These are phyloP conservation scores for Aegithalos caudatus DNA, from an alignment of 2,113 vertebrate genomes.

Conservation along the genomic window DNA sequence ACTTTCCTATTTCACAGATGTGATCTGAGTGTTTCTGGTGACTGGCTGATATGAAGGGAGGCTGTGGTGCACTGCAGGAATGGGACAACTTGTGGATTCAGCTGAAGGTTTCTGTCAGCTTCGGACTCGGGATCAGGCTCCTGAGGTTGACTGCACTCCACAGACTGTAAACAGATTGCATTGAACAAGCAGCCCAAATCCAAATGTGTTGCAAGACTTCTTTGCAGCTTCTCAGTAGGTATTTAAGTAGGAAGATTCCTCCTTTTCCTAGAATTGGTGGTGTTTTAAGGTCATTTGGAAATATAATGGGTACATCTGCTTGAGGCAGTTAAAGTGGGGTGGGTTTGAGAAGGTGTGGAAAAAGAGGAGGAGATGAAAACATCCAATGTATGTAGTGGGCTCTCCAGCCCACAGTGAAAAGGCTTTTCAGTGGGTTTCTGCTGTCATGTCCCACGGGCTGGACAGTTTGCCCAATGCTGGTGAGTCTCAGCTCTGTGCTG, in stretches of 20 bases:
- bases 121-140: background rate
- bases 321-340: background rate
- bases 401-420: background rate
- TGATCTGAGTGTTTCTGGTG: background rate
- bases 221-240: background rate
- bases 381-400: background rate
- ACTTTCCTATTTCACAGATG: background rate
- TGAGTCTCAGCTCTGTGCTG: background rate
- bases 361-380: background rate
- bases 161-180: background rate
- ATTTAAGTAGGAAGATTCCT: background rate
- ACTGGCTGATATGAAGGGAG: background rate
- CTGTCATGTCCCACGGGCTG: background rate
- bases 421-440: background rate
- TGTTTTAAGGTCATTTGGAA: background rate
- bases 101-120: background rate
- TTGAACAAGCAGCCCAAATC: background rate
- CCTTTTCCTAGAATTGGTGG: background rate
- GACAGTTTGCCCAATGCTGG: background rate
- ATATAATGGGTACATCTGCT: background rate
- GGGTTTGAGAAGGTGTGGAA: background rate
- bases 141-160: background rate
- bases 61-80: background rate
- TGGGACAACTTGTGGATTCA: background rate
- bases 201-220: background rate